phyloP scores from a whole-genome alignment of 2,113 vertebrate species.

The Cromileptes altivelis region DNA sequence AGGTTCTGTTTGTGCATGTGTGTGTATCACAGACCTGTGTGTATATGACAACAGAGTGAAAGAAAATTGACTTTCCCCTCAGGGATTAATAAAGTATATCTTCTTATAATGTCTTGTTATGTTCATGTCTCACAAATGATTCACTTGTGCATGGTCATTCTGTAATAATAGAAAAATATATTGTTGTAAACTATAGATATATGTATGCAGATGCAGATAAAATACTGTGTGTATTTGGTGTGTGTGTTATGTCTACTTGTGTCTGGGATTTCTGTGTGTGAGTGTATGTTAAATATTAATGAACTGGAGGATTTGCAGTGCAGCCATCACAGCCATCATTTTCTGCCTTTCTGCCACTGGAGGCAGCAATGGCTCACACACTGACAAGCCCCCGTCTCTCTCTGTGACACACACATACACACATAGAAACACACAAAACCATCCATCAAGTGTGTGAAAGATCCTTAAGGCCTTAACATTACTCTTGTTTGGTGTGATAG shows the following conservation, averaged over 20 bases:
- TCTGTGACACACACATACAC: not conserved
- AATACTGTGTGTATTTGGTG: not conserved
- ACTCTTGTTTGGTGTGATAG: conserved; percentile 77
- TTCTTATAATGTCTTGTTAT: too few species aligned
- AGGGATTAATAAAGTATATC: too few species aligned
- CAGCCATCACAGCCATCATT: not conserved
- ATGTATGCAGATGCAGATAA: not conserved
- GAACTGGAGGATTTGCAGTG: conserved; percentile 13
- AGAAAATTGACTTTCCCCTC: too few species aligned
- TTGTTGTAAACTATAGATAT: not conserved
- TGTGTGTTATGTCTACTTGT: not conserved
- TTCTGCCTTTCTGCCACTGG: conserved; percentile 61
- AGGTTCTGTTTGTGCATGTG: not conserved
- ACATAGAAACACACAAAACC: conserved; percentile 44
- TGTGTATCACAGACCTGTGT: too few species aligned
- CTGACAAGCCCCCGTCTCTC: not conserved
- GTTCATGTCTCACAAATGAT: not conserved
- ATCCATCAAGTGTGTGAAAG: conserved; percentile 71
- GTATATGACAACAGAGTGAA: too few species aligned
- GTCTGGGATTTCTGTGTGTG: not conserved
- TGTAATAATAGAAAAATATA: not conserved
- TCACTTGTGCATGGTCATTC: not conserved
- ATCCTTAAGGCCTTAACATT: conserved; percentile 75
- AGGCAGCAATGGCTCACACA: conserved; percentile 68
- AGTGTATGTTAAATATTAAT: conserved; percentile 16